phyloP scores from a whole-genome alignment of 2,888 invertebrate genomes.

The Amiota minor region DNA sequence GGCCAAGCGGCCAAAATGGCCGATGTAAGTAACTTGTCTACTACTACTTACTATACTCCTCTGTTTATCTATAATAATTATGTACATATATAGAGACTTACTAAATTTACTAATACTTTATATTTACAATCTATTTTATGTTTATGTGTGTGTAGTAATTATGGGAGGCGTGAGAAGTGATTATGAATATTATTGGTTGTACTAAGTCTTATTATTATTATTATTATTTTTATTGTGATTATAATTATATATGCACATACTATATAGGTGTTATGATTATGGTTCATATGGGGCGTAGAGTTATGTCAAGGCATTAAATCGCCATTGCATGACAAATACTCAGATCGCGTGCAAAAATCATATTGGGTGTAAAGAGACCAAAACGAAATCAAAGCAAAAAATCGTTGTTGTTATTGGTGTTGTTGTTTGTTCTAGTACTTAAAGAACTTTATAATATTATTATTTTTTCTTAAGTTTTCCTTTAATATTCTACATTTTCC shows the following conservation, averaged over 20 bases:
- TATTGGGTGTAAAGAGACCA: background rate
- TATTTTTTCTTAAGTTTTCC: background rate
- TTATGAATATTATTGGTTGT: too few relatives aligned
- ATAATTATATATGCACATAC: too few relatives aligned
- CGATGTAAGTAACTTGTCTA: conserved; percentile 66
- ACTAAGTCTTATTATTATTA: too few relatives aligned
- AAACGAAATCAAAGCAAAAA: background rate
- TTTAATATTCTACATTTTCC: background rate
- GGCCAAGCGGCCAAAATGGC: conserved; percentile 72
- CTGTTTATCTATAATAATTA: too few relatives aligned
- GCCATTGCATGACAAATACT: background rate
- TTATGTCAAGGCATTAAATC: background rate
- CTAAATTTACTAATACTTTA: too few relatives aligned
- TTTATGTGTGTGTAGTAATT: too few relatives aligned
- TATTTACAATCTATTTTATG: too few relatives aligned
- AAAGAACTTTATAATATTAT: background rate
- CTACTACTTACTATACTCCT: conserved; percentile 35
- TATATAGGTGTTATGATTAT: background rate
- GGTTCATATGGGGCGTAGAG: background rate
- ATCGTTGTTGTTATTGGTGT: background rate
- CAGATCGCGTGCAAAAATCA: background rate
- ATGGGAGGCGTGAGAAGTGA: too few relatives aligned
- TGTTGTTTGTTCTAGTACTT: background rate
- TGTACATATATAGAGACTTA: background rate
- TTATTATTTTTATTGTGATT: too few relatives aligned